Evolutionary conservation across 2,797 vertebrate species (phyloP), one percentile per base, ranked within the genome.

Genomic region (Catharus ustulatus): DNA sequence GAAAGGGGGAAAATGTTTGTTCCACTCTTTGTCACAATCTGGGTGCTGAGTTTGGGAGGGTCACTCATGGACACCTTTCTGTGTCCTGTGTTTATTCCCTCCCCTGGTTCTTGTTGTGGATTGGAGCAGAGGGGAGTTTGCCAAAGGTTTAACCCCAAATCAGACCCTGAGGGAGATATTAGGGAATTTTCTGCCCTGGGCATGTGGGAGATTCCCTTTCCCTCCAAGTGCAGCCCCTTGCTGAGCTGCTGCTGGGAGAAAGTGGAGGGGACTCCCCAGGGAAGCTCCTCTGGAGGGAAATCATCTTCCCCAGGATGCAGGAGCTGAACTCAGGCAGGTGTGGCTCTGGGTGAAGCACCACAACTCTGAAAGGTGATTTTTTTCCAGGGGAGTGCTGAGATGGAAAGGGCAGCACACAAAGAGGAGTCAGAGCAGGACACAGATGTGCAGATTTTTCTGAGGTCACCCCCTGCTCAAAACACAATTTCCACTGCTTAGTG

Each of bases 21-120:
- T 27, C 29, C 1, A 4, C 0, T 0, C 11, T 48, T 27, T 1
- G 1, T 16, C 11, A 19, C 34, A 12, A 3, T 30, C 51, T 82
- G 19, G 63, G 51, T 15, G 1, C 61, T 8, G 10, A 46, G 36
- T 13, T 43, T 67, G 21, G 36, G 76, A 30, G 55, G 22, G 36
- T 46, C 1, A 1, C 61, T 43, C 6, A 3, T 61, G 64, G 30
- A 7, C 29, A 15, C 20, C 1, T 45, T 38, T n/a, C 40, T 36
- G 21, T 62, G 19, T n/a, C 24, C 40, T 86, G 17, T 9, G 0
- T 32, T 87, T 1, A 1, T 55, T 61, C 36, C 10, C 66, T 72
- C 36, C 54, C 52, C n/a, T 20, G 15, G 45, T 84, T 80, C 63
- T 26, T 62, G n/a, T 36, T 45, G 27, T 45, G 45, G 34, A 2